Evolutionary conservation across 1,140 invertebrate species (phyloP), one percentile per base, ranked within the genome.

Genomic region (Drosophila ficusphila): DNA sequence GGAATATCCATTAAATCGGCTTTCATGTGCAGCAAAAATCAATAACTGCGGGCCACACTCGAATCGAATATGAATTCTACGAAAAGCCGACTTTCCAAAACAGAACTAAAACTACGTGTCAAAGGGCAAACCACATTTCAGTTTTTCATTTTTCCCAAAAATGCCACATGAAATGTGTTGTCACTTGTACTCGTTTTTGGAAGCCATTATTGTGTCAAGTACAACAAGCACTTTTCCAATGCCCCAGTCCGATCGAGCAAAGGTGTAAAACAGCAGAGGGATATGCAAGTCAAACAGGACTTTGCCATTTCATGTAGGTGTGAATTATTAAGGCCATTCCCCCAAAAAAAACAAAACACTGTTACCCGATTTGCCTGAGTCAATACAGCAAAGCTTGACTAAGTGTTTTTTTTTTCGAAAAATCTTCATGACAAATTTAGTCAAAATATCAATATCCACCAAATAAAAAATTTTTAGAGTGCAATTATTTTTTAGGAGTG

Each of bases 251-350:
- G 23, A 11, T 47, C 14, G 11, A 23, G 7, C 21, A 27, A 41
- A 21, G 44, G 34, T 67, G 64, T 64, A 65, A 62, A 64, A 51
- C 25, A 64, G 39, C 23, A 41, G 12, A 29, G 6, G 29, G 61
- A 61, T 46, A 64, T 64, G 54, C 60, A 64, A 64, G 60, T 65
- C 58, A 65, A 65, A 67, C 36, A 33, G 58, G 21, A 67, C 29
- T 58, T 67, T 41, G 64, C 46, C 61, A 7, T 67, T 67, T 67
- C 21, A 65, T 27, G 44, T 65, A 41, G 34, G 44, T 48, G 64
- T 67, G 36, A 67, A 67, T 52, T 67, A 67, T 67, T 67, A 67
- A 67, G 3, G 16, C 7, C 21, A 4, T 8, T 9, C n/a, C 12
- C 12, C 60, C 9, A 12, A 31, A 29, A 60, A 39, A 44, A 57